Conservation (phyloP, 2,888 invertebrate genomes). For the Lycia hirtaria region DNA sequence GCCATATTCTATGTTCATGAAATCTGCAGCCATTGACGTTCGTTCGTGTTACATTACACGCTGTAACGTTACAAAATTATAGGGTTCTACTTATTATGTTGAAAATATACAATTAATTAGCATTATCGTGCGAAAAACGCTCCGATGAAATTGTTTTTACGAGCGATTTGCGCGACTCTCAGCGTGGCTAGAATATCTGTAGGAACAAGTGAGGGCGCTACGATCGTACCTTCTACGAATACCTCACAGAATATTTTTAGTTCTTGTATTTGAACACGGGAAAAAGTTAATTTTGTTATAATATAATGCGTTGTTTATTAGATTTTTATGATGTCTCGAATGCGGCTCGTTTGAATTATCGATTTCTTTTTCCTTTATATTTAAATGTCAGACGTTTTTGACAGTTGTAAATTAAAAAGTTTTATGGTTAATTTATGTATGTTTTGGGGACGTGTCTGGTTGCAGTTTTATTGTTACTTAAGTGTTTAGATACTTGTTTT, state of each 20-base stretch:
- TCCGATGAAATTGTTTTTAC: constrained; percentile 45
- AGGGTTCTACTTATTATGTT: constrained; percentile 45
- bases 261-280: not conserved
- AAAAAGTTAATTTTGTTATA: not conserved
- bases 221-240: not conserved
- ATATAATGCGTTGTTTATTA: constrained; percentile 42
- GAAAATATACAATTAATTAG: constrained; percentile 72
- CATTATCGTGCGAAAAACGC: constrained; percentile 59
- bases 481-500: no score
- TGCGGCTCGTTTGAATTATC: constrained; percentile 30
- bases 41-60: constrained; percentile 9
- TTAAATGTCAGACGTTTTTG: constrained; percentile 42
- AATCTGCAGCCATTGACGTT: not conserved
- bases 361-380: constrained; percentile 45
- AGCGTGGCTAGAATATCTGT: not conserved
- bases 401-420: constrained; percentile 36
- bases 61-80: not conserved
- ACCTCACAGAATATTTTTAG: not conserved
- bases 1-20: no score
- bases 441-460: constrained; percentile 32
- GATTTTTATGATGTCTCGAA: constrained; percentile 34
- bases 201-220: not conserved
- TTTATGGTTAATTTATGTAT: constrained; percentile 27
- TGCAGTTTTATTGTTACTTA: constrained; percentile 4
- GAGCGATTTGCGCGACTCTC: constrained; percentile 34